Base-by-base conservation (phyloP, 2,888 invertebrate genomes). In the Hydriomena furcata region DNA sequence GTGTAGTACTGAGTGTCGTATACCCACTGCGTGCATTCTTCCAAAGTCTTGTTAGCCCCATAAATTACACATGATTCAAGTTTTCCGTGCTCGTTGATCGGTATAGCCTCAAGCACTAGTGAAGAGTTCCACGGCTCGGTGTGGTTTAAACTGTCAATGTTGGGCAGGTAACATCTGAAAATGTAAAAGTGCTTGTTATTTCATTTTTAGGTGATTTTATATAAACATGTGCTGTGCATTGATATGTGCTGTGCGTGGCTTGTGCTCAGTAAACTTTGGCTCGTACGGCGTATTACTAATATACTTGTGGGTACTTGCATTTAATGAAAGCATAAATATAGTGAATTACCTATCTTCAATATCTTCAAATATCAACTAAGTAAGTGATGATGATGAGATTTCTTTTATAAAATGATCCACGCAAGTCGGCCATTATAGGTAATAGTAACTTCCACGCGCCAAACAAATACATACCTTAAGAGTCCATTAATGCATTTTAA, bases 1-100 rank as follows among this genome's bases (percentile, higher is more conserved):
- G 93, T 82, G 66, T 94, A 95, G 72, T 94, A 95, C 0, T 93
- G 94, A 1, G 91, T 91, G 69, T 96, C 94, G 74, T 94, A 97
- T 0, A 94, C 93, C 93, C 94, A 96, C 0, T 91, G 80, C 5
- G 76, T 60, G 66, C 92, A 92, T 27, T 66, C 61, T 24, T 73
- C 65, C 21, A 78, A 49, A 1, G 83, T 79, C 31, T 77, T 73
- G 58, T 92, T 91, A 1, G 67, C 74, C 13, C 73, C 84, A 47
- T 84, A 88, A 76, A 94, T 88, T 32, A 79, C 82, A 65, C 96
- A 96, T 0, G 92, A 92, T 46, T 95, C 94, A 40, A 93, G 72
- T 35, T 89, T 91, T 12, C 93, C 94, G 36, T 90, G 84, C 12
- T 79, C 75, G 56, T 91, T 91, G 13, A 82, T 52, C 0, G 95